Percentiles rank a stretch among this genome's conserved stretches.
phyloP scores from a whole-genome alignment of 2,888 invertebrate genomes.

The Poecilobothrus nobilitatus region DNA sequence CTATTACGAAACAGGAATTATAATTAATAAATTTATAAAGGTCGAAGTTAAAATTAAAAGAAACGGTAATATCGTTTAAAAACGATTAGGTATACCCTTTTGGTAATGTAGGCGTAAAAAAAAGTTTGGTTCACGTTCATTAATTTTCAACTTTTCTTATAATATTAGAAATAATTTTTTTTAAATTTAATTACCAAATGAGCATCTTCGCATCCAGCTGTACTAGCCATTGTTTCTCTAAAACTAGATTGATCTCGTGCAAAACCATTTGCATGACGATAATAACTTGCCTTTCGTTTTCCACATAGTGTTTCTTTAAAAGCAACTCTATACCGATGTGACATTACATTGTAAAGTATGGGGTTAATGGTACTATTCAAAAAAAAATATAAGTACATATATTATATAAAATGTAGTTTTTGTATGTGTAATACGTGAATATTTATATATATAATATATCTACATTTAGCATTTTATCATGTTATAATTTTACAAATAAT shows the following conservation, averaged over 20 bases:
- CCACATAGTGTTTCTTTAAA: constrained; percentile 68
- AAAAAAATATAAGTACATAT: neutral
- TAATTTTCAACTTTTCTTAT: no score
- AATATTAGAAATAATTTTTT: neutral
- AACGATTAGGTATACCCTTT: no score
- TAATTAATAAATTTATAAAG: no score
- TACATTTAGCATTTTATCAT: no score
- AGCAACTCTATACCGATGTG: constrained; percentile 63
- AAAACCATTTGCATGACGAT: constrained; percentile 43
- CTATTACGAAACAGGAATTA: no score
- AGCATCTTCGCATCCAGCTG: constrained; percentile 24
- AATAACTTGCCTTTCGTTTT: constrained; percentile 42
- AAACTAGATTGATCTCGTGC: constrained; percentile 54
- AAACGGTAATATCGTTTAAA: no score
- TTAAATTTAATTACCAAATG: constrained; percentile 23
- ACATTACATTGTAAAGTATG: constrained; percentile 79
- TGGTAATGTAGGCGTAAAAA: no score
- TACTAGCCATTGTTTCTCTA: constrained; percentile 48
- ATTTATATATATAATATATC: neutral
- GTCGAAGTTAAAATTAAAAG: no score
- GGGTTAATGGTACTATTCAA: constrained; percentile 69
- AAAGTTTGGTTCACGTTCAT: no score
- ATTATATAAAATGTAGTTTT: no score
- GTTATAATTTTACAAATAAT: no score
- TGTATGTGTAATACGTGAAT: constrained; percentile 8